Evolutionary conservation across 2,888 invertebrate species (phyloP), one percentile per base, ranked within the genome.

Genomic region (Hedychridium roseum): DNA sequence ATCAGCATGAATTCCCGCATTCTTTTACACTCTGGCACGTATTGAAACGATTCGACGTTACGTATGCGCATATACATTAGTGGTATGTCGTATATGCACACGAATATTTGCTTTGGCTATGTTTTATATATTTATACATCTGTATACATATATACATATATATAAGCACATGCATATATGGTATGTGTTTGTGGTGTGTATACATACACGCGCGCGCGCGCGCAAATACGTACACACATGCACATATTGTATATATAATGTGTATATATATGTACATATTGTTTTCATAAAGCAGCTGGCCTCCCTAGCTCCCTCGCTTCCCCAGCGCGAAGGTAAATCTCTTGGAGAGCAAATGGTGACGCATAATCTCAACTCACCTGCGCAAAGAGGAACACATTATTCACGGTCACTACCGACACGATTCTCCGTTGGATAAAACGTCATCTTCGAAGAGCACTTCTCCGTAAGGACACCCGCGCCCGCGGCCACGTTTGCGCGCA

Each of bases 361-460:
- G 77, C 76, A 64, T 64, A 77, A 74, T 74, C 77, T 78, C 73
- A 78, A 78, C 78, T 78, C 78, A 78, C 78, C 78, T 78, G 78
- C 74, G 70, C 71, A 72, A 75, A 73, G 71, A 76, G 71, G 63
- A 71, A 74, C 70, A 72, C 69, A 67, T 64, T 68, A 71, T 63
- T 70, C 69, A 71, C 69, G 70, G 53, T 64, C 64, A 64, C 64
- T 64, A 64, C 50, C 56, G 64, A 64, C 63, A 50, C 64, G 54
- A 62, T 62, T 57, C 49, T 62, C 57, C 58, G 43, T n/a, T n/a
- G n/a, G n/a, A n/a, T n/a, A n/a, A n/a, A n/a, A n/a, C 64, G 64
- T 54, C 60, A 54, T 64, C 64, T 64, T 63, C 63, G 57, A 64
- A 60, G 60, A 54, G 60, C 63, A 58, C 41, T 62, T 27, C 52